phyloP scores from a whole-genome alignment of 2,797 vertebrate species.

The Masticophis lateralis region DNA sequence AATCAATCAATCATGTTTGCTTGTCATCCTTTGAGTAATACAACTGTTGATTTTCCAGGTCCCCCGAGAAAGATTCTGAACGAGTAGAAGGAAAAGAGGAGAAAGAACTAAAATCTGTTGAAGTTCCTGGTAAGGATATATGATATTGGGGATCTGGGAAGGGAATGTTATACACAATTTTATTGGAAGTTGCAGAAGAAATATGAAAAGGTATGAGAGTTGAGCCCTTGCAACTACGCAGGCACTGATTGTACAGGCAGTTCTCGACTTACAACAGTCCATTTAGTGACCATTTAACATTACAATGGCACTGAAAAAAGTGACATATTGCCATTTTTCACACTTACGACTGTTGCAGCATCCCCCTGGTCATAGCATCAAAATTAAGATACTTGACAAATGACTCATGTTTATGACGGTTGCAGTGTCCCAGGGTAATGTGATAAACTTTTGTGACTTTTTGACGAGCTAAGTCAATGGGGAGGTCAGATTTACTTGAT shows the following conservation, averaged over 20 bases:
- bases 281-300: neutral
- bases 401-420: neutral
- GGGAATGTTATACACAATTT: neutral
- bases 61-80: constrained; percentile 18
- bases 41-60: neutral
- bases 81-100: constrained; percentile 28
- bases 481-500: neutral
- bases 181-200: neutral
- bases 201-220: neutral
- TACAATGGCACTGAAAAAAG: neutral
- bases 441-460: neutral
- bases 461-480: neutral
- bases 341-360: neutral
- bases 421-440: neutral
- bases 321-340: neutral
- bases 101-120: constrained; percentile 13
- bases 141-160: neutral
- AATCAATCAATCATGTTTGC: neutral
- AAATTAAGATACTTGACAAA: neutral
- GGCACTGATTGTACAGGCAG: neutral
- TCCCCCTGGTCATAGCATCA: neutral
- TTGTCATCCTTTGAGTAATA: neutral
- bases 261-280: neutral
- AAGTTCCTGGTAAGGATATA: constrained; percentile 7
- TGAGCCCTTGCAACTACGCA: neutral